Evolutionary conservation across 2,797 vertebrate genomes (phyloP), one percentile per base, ranked within the genome.

Genomic region (Eulemur albifrons): DNA sequence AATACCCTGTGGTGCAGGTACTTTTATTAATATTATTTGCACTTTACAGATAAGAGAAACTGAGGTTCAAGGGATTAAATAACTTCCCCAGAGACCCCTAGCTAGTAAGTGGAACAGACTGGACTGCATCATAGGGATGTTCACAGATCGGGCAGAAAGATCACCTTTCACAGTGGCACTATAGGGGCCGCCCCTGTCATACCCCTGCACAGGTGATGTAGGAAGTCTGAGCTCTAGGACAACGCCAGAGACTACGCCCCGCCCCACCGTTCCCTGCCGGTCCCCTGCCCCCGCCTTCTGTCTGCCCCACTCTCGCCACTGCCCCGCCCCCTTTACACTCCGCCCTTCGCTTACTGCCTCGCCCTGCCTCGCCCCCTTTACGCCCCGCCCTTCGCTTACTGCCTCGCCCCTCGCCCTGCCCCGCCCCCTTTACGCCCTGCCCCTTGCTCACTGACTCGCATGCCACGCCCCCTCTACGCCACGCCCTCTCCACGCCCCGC

Each of bases 41-140:
- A 90, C 72, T 90, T 95, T 79, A 81, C 75, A 88, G 27, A 45
- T 93, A 59, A 96, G 72, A 81, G 92, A 86, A 85, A 50, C 35
- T 25, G 32, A 86, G 32, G 43, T 57, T 86, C 5, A 94, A 89
- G 43, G 11, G 38, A 75, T 77, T 67, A 40, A 90, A 77, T 72
- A 35, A 80, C 32, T 93, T 80, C 57, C 43, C 21, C 30, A 73
- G 35, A 15, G 57, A 77, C 8, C 21, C 45, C 17, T 21, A 69
- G 13, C 32, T 76, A 69, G 17, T 88, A 81, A 85, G 30, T n/a
- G 48, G 40, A 94, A 93, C 38, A 45, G 20, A 72, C 2, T 4
- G 14, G 32, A 35, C 15, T 50, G 38, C 75, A 70, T 67, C n/a
- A 54, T 65, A 82, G 48, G 32, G 6, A 38, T n/a, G 52, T 73